Evolutionary conservation across 64 coral and sea anemone species (phyloP).

Genomic region (Actinia equina): DNA sequence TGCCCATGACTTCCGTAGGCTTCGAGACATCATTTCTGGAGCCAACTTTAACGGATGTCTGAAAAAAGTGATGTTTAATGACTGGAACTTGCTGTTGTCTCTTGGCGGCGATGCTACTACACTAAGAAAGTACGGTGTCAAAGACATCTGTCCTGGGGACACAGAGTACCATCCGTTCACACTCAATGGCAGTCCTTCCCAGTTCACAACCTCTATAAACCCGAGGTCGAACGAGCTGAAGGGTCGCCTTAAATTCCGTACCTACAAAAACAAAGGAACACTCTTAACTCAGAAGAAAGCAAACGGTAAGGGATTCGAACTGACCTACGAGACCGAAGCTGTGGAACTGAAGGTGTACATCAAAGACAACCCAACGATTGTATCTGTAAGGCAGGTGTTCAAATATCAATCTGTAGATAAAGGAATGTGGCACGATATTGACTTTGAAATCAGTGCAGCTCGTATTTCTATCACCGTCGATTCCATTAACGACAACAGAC

Average conservation of each 20-base stretch:
- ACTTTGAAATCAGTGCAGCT: neutral
- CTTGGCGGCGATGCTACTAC: slow-evolving; percentile 24
- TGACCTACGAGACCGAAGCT: neutral
- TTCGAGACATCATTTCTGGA: slow-evolving; percentile 38
- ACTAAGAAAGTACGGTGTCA: slow-evolving; percentile 30
- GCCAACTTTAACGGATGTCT: slow-evolving; percentile 39
- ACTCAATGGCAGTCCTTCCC: neutral
- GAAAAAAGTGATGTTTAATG: slow-evolving; percentile 1
- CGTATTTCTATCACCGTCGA: neutral
- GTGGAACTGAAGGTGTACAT: neutral
- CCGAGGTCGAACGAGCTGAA: neutral
- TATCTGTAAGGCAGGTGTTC: neutral
- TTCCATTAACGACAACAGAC: neutral
- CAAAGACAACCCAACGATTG: slow-evolving; percentile 1
- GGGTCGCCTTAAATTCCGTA: slow-evolving; percentile 37
- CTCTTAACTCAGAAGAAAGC: neutral
- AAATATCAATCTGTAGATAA: slow-evolving; percentile 4
- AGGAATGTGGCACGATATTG: slow-evolving; percentile 45
- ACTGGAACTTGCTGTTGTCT: neutral
- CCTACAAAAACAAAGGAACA: slow-evolving; percentile 25
- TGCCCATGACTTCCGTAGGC: slow-evolving; percentile 11
- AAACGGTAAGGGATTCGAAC: neutral
- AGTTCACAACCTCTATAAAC: neutral
- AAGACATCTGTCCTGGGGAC: neutral
- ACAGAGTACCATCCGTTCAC: slow-evolving; percentile 15